Evolutionary conservation across 2,113 vertebrate genomes (phyloP), one percentile per base, ranked within the genome.

Genomic region (Gavialis gangeticus): DNA sequence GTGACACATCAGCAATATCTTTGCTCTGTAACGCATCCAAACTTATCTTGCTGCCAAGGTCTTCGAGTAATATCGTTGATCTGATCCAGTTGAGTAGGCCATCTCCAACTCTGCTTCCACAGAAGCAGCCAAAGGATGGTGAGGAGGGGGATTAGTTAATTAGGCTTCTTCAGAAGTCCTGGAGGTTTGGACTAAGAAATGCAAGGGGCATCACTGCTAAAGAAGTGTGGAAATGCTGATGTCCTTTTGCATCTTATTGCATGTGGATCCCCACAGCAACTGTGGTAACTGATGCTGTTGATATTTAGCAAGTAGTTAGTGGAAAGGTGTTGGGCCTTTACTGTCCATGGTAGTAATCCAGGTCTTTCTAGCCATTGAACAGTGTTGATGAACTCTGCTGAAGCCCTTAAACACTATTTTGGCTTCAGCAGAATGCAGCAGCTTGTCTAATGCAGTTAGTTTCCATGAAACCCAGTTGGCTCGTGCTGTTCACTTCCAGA

Each of bases 281-380:
- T 75, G 87, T 34, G 73, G 56, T 79, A 92, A 22, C 75, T 69
- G 79, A 77, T 59, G 87, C 46, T 87, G 73, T 79, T 93, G 54
- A 54, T 77, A 46, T 46, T 46, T 54, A 25, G 27, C 8, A 11
- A 63, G 62, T 27, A 63, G 14, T 63, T 25, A 63, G 25, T 76
- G 82, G 64, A 7, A 27, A 6, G n/a, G 0, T 27, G 79, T 60
- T 56, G 64, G 87, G 71, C 34, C 80, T 34, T 34, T 34, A 34
- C 34, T 79, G 30, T 79, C 21, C 57, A 63, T 12, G 9, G 46
- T 46, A 63, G 62, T 13, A 63, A 63, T 27, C 62, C 62, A 63
- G 11, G 62, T 25, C 73, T 89, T 84, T 80, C 73, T 25, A 75
- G 63, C 57, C 76, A 55, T 30, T 60, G 24, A 22, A 11, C 62